Conservation (phyloP, 2,113 vertebrate genomes). For the Channa argus region DNA sequence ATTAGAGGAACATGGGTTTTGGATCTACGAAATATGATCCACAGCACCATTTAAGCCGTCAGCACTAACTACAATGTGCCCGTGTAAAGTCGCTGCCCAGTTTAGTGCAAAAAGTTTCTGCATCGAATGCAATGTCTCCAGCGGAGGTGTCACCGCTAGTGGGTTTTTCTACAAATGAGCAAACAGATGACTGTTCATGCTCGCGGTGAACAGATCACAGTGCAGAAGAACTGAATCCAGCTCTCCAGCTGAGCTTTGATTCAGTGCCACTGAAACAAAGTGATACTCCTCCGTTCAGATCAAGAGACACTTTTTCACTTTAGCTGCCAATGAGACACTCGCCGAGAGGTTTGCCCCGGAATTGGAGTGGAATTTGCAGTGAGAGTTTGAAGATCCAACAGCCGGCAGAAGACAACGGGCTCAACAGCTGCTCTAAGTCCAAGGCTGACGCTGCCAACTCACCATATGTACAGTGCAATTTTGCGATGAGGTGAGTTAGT, state of each 20-base stretch:
- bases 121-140: not conserved
- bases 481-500: slow-evolving; percentile 39
- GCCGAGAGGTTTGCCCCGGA: slow-evolving; percentile 31
- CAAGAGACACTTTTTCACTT: slow-evolving; percentile 49
- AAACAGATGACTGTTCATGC: slow-evolving; percentile 58
- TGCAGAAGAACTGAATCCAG: slow-evolving; percentile 32
- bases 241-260: slow-evolving; percentile 63
- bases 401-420: slow-evolving; percentile 51
- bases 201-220: slow-evolving; percentile 57
- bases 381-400: slow-evolving; percentile 55
- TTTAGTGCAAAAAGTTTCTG: slow-evolving; percentile 10
- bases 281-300: slow-evolving; percentile 43
- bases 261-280: slow-evolving; percentile 61
- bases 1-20: slow-evolving; percentile 20
- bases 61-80: not conserved
- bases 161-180: slow-evolving; percentile 52
- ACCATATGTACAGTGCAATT: slow-evolving; percentile 54
- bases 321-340: slow-evolving; percentile 55
- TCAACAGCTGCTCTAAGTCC: slow-evolving; percentile 59
- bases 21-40: too few relatives aligned
- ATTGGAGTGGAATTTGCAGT: slow-evolving; percentile 67
- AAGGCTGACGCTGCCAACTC: slow-evolving; percentile 52
- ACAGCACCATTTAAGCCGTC: too few relatives aligned
- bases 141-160: slow-evolving; percentile 36
- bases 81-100: not conserved